Conservation (phyloP, 23 tunicate species). For the Trididemnum miniatum region DNA sequence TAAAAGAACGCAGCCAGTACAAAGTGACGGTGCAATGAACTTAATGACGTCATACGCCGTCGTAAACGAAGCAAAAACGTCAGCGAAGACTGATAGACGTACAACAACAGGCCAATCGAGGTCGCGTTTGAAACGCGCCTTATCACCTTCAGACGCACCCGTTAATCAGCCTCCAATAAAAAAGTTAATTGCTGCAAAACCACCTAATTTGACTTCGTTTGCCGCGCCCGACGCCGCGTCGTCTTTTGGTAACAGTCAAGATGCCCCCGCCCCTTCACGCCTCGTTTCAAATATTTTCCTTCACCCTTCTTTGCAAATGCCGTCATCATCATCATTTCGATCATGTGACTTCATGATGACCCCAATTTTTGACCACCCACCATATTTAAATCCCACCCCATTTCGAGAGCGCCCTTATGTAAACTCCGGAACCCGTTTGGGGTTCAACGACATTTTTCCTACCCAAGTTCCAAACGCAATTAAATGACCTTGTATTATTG, state of each 20-base stretch:
- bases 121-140: slow-evolving; percentile 17
- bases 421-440: slow-evolving; percentile 2
- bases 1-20: slow-evolving; percentile 21
- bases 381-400: slow-evolving; percentile 8
- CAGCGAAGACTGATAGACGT: slow-evolving; percentile 5
- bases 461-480: slow-evolving; percentile 38
- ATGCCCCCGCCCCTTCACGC: not conserved
- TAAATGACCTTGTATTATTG: too few species aligned
- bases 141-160: slow-evolving; percentile 17
- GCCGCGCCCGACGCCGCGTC: not conserved
- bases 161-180: slow-evolving; percentile 20
- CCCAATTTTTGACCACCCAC: slow-evolving; percentile 46
- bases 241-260: not conserved
- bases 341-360: slow-evolving; percentile 45
- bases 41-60: slow-evolving; percentile 17
- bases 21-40: slow-evolving; percentile 11
- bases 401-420: not conserved
- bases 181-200: not conserved
- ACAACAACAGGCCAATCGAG: not conserved
- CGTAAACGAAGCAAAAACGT: not conserved
- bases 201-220: not conserved
- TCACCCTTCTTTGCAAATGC: slow-evolving; percentile 32
- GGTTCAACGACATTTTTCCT: slow-evolving; percentile 30
- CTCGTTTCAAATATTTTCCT: slow-evolving; percentile 22
- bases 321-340: slow-evolving; percentile 24